Evolutionary conservation across 2,113 vertebrate genomes (phyloP).

Genomic region (Muscicapa adusta): DNA sequence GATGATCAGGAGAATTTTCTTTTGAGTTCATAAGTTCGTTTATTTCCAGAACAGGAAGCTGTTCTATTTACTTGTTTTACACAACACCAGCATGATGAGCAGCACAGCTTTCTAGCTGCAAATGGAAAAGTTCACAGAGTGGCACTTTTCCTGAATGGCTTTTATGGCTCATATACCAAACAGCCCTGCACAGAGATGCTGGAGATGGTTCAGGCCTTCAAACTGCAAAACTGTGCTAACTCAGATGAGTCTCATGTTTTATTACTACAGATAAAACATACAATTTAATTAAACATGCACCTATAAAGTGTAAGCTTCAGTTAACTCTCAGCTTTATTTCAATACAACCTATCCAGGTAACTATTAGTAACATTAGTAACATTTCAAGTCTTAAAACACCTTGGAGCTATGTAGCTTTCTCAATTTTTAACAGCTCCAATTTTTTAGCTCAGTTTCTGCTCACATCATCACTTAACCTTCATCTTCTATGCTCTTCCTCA

Average conservation of each 20-base stretch:
- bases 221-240: slow-evolving; percentile 4
- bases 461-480: neutral
- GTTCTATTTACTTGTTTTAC: neutral
- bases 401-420: neutral
- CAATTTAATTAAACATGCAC: slow-evolving; percentile 9
- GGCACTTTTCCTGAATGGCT: neutral
- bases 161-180: slow-evolving; percentile 15
- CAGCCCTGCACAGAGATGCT: neutral
- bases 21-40: neutral
- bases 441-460: neutral
- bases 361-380: neutral
- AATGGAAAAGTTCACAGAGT: neutral
- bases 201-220: slow-evolving; percentile 15
- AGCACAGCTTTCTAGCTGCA: neutral
- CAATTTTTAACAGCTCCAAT: neutral
- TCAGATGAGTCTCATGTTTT: neutral
- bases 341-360: slow-evolving; percentile 10
- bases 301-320: slow-evolving; percentile 31
- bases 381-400: slow-evolving; percentile 14
- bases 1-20: neutral
- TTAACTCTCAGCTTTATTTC: slow-evolving; percentile 22
- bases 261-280: slow-evolving; percentile 34
- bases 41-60: neutral
- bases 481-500: neutral
- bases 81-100: neutral